Percentiles rank a stretch among this genome's conserved stretches.
These are phyloP conservation scores for Sigmodon hispidus DNA, from an alignment of 2,113 vertebrate genomes.

Conservation along the genomic window DNA sequence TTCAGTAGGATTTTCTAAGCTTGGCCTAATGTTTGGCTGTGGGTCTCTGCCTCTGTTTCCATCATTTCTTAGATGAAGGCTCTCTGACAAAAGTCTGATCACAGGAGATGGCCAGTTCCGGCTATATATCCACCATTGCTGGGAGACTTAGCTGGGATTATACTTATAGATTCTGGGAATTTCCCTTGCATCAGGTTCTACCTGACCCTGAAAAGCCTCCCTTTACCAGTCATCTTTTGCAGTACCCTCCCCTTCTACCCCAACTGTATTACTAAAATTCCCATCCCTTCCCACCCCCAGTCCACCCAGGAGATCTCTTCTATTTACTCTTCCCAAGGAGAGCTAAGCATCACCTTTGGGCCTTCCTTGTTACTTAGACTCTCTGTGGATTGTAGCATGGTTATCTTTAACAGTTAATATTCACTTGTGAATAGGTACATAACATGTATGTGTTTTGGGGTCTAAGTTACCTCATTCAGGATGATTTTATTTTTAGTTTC, in stretches of 20 bases:
- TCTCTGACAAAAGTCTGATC: not conserved
- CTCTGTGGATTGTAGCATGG: not conserved
- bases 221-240: not conserved
- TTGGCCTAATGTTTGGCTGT: not conserved
- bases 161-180: not conserved
- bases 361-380: not conserved
- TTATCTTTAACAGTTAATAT: not conserved
- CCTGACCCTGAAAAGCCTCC: not conserved
- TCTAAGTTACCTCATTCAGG: not conserved
- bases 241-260: too few relatives aligned
- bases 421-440: not conserved
- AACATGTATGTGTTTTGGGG: not conserved
- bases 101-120: not conserved
- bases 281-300: not conserved
- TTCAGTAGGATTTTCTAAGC: too few relatives aligned
- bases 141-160: not conserved
- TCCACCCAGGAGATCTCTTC: not conserved
- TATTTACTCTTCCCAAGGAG: not conserved
- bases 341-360: not conserved
- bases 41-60: not conserved
- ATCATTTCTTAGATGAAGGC: not conserved
- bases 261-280: not conserved
- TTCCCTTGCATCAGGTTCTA: not conserved
- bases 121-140: too few relatives aligned
- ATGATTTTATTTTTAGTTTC: too few relatives aligned